Evolutionary conservation across 2,888 invertebrate genomes (phyloP), one percentile per base, ranked within the genome.

Genomic region (Eupithecia inturbata): DNA sequence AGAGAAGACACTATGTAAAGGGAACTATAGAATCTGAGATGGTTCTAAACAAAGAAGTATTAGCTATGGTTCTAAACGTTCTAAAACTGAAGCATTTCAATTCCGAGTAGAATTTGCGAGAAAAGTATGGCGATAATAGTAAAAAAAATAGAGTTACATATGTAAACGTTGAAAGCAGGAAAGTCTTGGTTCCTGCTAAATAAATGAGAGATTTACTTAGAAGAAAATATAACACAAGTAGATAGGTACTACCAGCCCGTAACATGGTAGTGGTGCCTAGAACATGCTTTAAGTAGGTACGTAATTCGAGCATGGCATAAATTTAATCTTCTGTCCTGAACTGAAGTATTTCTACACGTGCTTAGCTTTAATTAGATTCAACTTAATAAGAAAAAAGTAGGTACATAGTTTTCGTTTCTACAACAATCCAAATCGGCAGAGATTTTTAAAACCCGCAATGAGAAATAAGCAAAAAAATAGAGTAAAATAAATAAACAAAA

Each of bases 1-100:
- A 75, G 70, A 70, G 69, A 75, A 72, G 67, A 53, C 49, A 6
- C 7, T 19, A 45, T 45, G 19, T 45, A 22, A 10, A 57, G 60
- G 19, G 53, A 57, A 53, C 66, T 75, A 64, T 66, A 26, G 26
- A 57, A 14, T n/a, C 57, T 12, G 19, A 57, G 57, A 57, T 26
- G 57, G 16, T 45, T 45, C 45, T 16, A 41, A 41, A 39, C 14
- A 39, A 39, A 14, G 4, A 39, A 39, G 10, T 36, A 36, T 10
- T 36, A 10, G 9, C n/a, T n/a, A 2, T 12, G 39, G 12, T 39
- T 14, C 36, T 36, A 36, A 36, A 10, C 4, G 22, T 19, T 10
- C 53, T 14, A 57, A 22, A 26, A 26, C 14, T 22, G 49, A n/a
- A n/a, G 53, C 53, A 57, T 57, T 57, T n/a, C 5, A 12, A 14